Evolutionary conservation across 2,888 invertebrate genomes (phyloP), one percentile per base, ranked within the genome.

Genomic region (Penaeus monodon): DNA sequence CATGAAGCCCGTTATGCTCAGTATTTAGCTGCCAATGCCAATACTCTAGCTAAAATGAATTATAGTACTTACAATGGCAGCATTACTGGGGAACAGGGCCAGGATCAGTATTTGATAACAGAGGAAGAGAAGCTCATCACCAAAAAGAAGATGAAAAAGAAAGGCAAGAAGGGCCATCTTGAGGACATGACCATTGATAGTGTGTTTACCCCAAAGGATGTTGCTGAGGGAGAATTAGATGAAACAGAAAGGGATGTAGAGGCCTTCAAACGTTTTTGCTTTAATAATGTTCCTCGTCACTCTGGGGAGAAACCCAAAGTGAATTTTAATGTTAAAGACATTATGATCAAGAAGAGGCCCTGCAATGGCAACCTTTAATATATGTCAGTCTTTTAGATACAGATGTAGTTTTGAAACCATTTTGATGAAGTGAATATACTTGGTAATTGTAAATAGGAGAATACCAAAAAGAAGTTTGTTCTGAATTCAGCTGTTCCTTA

Each of bases 241-340:
- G 88, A 86, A 80, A 88, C 89, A 24, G 90, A 90, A 33, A 81
- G 96, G 3, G 97, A 97, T 92, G 94, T 97, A 90, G 97, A 97
- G 92, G 96, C 96, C 2, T 96, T 97, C 93, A 97, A 97, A 92
- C 94, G 96, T 33, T 97, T 96, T 93, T 96, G 96, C 91, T 95
- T 96, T 91, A 88, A 89, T 63, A 96, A 96, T 92, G 96, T 96
- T 90, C 95, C 96, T 90, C 95, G 96, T 82, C 95, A 95, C 0
- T 95, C 95, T 90, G 94, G 95, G 91, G 95, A 96, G 92, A 95
- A 95, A 92, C 92, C 93, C 64, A 92, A 92, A 88, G 95, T 95
- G 91, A 95, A 96, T 92, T 94, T 96, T 91, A 96, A 96, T 93
- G 94, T 96, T 91, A 96, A 96, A 92, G 96, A 96, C 92, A 95